Percentiles rank a stretch among this genome's conserved stretches.
These are phyloP conservation scores for Orthosia cruda DNA, from an alignment of 2,888 invertebrate genomes.

Conservation along the genomic window DNA sequence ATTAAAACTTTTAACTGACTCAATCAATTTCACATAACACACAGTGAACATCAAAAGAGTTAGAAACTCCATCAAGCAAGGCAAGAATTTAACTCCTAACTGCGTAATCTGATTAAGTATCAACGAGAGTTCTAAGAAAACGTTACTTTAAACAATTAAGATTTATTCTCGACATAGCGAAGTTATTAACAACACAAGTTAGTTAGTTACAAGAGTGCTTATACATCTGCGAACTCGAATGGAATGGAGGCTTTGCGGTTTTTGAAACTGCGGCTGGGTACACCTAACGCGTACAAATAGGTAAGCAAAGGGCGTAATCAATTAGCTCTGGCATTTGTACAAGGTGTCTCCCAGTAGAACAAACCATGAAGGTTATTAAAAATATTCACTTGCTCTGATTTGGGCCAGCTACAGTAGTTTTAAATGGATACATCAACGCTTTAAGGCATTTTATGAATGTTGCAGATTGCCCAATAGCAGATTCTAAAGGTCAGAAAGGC, in stretches of 20 bases:
- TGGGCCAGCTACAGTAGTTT: too few relatives aligned
- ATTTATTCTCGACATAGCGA: constrained; percentile 54
- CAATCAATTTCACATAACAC: constrained; percentile 44
- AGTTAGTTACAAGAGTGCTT: constrained; percentile 25
- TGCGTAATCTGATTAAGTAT: constrained; percentile 57
- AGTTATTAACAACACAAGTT: constrained; percentile 69
- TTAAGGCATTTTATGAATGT: neutral
- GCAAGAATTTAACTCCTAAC: constrained; percentile 51
- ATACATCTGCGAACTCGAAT: neutral
- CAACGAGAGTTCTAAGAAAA: constrained; percentile 49
- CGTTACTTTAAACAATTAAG: constrained; percentile 58
- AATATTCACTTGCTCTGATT: too few relatives aligned
- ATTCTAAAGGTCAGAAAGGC: neutral
- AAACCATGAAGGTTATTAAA: too few relatives aligned
- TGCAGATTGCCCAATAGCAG: too few relatives aligned
- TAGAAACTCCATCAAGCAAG: constrained; percentile 45
- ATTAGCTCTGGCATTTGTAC: neutral
- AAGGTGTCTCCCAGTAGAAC: neutral
- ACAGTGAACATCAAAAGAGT: constrained; percentile 42
- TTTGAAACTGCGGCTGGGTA: neutral
- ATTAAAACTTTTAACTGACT: constrained; percentile 40
- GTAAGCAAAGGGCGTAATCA: neutral
- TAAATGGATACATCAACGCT: neutral
- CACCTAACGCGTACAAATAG: neutral
- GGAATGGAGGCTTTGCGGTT: neutral